Base-by-base conservation (phyloP, 37 sponge, comb jelly and placozoan species). In the Spongilla lacustris region DNA sequence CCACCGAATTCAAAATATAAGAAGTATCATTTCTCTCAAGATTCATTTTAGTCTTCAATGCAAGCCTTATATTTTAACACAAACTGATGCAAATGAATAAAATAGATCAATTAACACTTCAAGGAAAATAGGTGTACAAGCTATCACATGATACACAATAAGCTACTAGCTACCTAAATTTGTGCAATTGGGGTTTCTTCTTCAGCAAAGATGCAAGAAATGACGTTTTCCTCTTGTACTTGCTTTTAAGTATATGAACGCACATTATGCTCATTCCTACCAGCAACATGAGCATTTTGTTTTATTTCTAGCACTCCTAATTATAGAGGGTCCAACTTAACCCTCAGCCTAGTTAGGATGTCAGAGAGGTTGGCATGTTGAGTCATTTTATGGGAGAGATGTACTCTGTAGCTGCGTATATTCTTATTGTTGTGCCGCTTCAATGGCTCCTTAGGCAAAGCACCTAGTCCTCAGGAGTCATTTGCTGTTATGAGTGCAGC, bases 181-280 rank as follows among this genome's bases (percentile, higher is more conserved):
- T 58, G 58, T 58, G 4, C 58, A 58, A 17, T 6, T 58, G 12
- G 58, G 58, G 19, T 58, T 58, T 58, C 19, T 58, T 17, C 19
- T 58, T 58, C 58, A 58, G 58, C 58, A 58, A 58, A 58, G 58
- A 58, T 58, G 58, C 58, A 58, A 58, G 58, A 58, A 58, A 58
- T 58, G 58, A 14, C 14, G 12, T 58, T 58, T 58, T 58, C 41
- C 41, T 41, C 58, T 58, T 14, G 19, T 58, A 58, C 19, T 58
- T 58, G 58, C 58, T 58, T 58, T 58, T 58, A 17, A 58, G 58
- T 8, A 58, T 17, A 58, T 58, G 19, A 58, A 58, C 19, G 58
- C 19, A 17, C 58, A 58, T 58, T 17, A 58, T 58, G 58, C 58
- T 58, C 58, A 58, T 58, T 58, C 14, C 58, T 58, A 58, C 58